These are phyloP conservation scores for Cyphomyrmex costatus DNA, from an alignment of 1,140 invertebrate genomes.

Conservation along the genomic window DNA sequence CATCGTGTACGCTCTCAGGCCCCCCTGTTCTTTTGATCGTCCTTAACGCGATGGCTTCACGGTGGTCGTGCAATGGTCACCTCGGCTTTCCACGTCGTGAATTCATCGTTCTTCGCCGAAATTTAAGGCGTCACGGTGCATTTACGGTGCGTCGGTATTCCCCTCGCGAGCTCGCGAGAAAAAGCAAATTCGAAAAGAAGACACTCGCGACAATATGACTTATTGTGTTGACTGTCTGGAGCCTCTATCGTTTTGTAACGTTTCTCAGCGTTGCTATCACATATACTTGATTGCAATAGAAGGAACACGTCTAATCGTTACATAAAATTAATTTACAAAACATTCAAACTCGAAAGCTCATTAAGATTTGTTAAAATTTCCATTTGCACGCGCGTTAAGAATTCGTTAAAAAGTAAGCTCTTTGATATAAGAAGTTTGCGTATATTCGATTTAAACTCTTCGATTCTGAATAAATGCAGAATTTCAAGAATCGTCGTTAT, in stretches of 20 bases:
- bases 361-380: neutral
- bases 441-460: no score
- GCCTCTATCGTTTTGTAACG: slow-evolving; percentile 32
- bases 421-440: no score
- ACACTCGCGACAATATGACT: slow-evolving; percentile 47
- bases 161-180: slow-evolving; percentile 49
- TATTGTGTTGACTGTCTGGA: neutral
- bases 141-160: slow-evolving; percentile 53
- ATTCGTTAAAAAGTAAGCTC: neutral
- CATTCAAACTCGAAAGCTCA: neutral
- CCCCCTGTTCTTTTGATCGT: slow-evolving; percentile 60
- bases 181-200: slow-evolving; percentile 52
- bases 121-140: slow-evolving; percentile 78
- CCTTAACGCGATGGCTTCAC: slow-evolving; percentile 73
- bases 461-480: no score
- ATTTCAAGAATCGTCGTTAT: neutral
- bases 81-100: slow-evolving; percentile 43
- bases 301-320: neutral
- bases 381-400: neutral
- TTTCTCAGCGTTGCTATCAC: neutral
- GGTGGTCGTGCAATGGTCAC: slow-evolving; percentile 61
- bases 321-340: neutral
- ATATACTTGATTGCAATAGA: neutral
- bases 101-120: slow-evolving; percentile 58
- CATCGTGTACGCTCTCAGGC: slow-evolving; percentile 2